Conservation (phyloP, 2,113 vertebrate species). For the Megaleporinus macrocephalus region DNA sequence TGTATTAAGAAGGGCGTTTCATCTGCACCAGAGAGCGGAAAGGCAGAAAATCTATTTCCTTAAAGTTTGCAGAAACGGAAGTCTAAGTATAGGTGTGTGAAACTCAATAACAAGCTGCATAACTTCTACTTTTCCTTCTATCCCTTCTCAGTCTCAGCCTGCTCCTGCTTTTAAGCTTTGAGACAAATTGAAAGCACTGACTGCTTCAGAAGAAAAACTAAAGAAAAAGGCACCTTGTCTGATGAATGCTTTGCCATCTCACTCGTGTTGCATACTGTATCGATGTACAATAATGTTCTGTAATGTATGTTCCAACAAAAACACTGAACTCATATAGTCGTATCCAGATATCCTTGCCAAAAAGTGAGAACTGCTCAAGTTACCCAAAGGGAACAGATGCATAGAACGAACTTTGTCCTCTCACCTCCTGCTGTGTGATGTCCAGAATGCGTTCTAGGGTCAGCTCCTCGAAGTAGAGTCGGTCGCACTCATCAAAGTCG, state of each 20-base stretch:
- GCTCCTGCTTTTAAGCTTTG: not conserved
- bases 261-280: too few relatives aligned
- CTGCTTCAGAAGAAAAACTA: not conserved
- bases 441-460: constrained; percentile 94
- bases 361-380: not conserved
- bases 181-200: not conserved
- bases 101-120: not conserved
- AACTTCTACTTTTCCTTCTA: not conserved
- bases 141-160: not conserved
- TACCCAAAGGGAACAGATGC: constrained; percentile 19
- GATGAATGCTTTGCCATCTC: too few relatives aligned
- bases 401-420: constrained; percentile 15
- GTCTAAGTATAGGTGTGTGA: not conserved
- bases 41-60: constrained; percentile 24
- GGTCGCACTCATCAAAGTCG: constrained; percentile 97
- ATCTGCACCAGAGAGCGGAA: not conserved
- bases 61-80: not conserved
- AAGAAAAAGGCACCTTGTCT: not conserved
- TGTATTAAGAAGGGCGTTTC: constrained; percentile 23
- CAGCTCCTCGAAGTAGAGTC: constrained; percentile 95
- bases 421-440: constrained; percentile 93
- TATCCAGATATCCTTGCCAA: constrained; percentile 11
- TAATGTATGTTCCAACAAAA: not conserved
- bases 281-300: too few relatives aligned
- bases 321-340: not conserved